Base-by-base conservation (phyloP, 1,140 invertebrate genomes). In the Hycleus phaleratus region DNA sequence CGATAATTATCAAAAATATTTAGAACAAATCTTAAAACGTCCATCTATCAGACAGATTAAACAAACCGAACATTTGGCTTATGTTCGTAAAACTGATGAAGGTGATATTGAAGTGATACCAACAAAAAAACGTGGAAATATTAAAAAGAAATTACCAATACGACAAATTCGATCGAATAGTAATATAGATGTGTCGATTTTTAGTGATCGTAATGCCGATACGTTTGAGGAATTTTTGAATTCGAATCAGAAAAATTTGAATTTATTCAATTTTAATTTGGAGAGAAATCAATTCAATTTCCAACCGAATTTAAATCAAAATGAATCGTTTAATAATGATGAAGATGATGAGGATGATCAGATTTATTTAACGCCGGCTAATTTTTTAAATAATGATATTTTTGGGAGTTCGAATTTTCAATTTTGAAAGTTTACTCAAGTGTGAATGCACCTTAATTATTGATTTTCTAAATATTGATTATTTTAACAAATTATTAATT, bases 181-280 rank as follows among this genome's bases (percentile, higher is more conserved):
- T 38, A 44, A 47, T 11, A 50, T 70, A 44, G 63, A 71, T 46
- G 56, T 67, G 32, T 62, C 63, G 8, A 65, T 71, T 38, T 70
- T 71, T 39, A 71, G 69, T 46, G 69, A 70, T 52, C 54, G 58
- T 26, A 70, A 70, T 56, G 65, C 62, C 2, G 56, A 60, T 45
- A 59, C 56, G 18, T 68, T 68, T 49, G 53, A 68, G n/a, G 50
- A 63, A n/a, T 67, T 66, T 49, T 53, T 71, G 6, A 62, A 65
- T 38, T 68, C 60, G 0, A 49, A 64, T 3, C 50, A 69, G 26
- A 63, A 61, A n/a, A 60, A 68, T 60, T 56, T 56, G 9, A 59
- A 59, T 45, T 32, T 24, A 1, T 68, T 68, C 44, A 62, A 61
- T 46, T 68, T 64, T 38, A 57, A 60, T 47, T 43, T 44, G 10